Base-by-base conservation (phyloP, 2,888 invertebrate species). In the Eustalomyia histrio region DNA sequence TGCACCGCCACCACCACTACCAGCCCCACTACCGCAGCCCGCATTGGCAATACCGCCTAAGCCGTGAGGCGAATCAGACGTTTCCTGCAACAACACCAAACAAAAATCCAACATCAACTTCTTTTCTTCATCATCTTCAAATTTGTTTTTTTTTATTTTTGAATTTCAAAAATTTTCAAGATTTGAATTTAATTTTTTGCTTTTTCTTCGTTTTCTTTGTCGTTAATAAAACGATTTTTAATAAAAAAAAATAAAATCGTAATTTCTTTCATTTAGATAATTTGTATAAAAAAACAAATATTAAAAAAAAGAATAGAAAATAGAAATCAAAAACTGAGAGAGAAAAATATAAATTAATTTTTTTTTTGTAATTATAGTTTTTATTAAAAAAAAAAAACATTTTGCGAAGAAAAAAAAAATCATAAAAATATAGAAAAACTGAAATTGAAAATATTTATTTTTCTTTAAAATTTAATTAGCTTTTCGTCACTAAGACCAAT, bases 21-120 rank as follows among this genome's bases (percentile, higher is more conserved):
- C 79, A 68, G 81, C 76, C 61, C 64, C 75, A 68, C 86, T 80
- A 83, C 84, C 75, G 71, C 85, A 83, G 82, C 84, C 83, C 81
- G 84, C 83, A 84, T 81, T 83, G 74, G 85, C 84, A 72, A 84
- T 84, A 80, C 86, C 85, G 87, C 91, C 92, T 91, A 92, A 93
- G 92, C 93, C 93, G 94, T 93, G 94, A 94, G 94, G 94, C 94
- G 90, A 90, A 88, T 90, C 90, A 86, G 91, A 90, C 92, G 93
- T 92, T 94, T 96, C 96, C 96, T 96, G 96, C 95, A 95, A 96
- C 89, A 89, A 96, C 88, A 88, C 95, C 95, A 94, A 94, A 94
- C 94, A 94, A 93, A 92, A 91, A 91, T 91, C 95, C 95, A 96
- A 88, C 96, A 96, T 96, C 96, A 96, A 96, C 96, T 96, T 95